Base-by-base conservation (phyloP, 1,140 invertebrate genomes). In the Drosophila ambigua region DNA sequence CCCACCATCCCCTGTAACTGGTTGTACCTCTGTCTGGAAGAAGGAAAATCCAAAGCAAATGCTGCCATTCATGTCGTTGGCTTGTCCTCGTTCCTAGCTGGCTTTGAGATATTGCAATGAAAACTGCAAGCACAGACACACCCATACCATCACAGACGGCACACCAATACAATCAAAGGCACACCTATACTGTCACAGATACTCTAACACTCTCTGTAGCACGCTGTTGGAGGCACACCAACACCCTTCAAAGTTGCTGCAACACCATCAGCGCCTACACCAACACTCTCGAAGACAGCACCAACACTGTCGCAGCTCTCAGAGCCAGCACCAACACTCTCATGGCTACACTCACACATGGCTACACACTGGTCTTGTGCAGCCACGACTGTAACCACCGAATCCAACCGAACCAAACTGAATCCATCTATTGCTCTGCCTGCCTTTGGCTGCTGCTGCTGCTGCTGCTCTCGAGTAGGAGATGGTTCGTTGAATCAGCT, bases 61-160 rank as follows among this genome's bases (percentile, higher is more conserved):
- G 72, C 72, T 76, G 63, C 51, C 63, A 76, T 76, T 76, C 72
- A 76, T 76, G 73, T 67, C 71, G 72, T 49, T 74, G 35, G 71
- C 50, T 44, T 67, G 66, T 67, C 66, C 66, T 49, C 63, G 44
- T 69, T 69, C 26, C 35, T 39, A 13, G 31, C 50, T 41, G 41
- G 49, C 72, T 68, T 68, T 76, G 73, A 76, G 64, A 76, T 76
- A 76, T 76, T 76, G 72, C 51, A 68, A 44, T 60, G 49, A 72
- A 51, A 60, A 72, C 39, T 53, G 46, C 72, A 67, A 35, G 65
- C 68, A 65, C 31, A 65, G 41, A 72, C 41, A 20, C 39, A 39
- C 20, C 52, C 39, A 39, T 11, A 35, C 31, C 2, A 9, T 3
- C 31, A 11, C 3, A 35, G 9, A 11, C 11, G 31, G 64, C 31